Evolutionary conservation across 2,888 invertebrate genomes (phyloP), one percentile per base, ranked within the genome.

Genomic region (Caenorhabditis sp.): DNA sequence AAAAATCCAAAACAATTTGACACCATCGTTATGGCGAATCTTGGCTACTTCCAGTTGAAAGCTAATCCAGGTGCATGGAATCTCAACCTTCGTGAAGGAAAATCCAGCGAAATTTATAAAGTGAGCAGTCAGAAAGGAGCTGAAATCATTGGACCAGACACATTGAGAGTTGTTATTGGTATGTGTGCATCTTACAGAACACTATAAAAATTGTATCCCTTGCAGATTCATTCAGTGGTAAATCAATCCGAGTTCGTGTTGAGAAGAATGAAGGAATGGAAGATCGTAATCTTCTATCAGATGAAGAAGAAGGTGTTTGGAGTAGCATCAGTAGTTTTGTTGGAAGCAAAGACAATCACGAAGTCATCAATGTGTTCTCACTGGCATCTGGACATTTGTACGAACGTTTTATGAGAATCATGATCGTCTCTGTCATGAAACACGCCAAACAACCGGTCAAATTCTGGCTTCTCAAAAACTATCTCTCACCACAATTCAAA

Each of bases 11-110:
- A 92, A 7, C 91, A 92, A 80, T 93, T 94, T 82, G 99, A 99
- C 89, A 99, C 99, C 21, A 97, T 97, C 83, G 97, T 99, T n/a
- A 99, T 99, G 99, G 97, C 97, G 7, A 99, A 99, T 90, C 91
- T 99, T 82, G 99, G 99, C 17, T 99, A 99, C 90, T 97, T 99
- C 91, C 95, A 95, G 90, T 90, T 99, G 36, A 87, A 87, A 66
- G 97, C 97, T 0, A 95, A 94, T 89, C 97, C 99, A 1, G 99
- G 99, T 0, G 94, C 95, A 12, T 99, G 97, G 97, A 90, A 93
- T 25, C 89, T 99, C 71, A 91, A 92, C 5, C 91, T 99, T 4
- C 91, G 99, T 36, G 94, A 95, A 58, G 99, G 99, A 7, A 91
- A 95, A 79, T 97, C 97, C 1, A 91, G 92, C 1, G 97, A 99